Evolutionary conservation across 2,888 invertebrate genomes (phyloP), one percentile per base, ranked within the genome.

Genomic region (Cerceris ruficornis): DNA sequence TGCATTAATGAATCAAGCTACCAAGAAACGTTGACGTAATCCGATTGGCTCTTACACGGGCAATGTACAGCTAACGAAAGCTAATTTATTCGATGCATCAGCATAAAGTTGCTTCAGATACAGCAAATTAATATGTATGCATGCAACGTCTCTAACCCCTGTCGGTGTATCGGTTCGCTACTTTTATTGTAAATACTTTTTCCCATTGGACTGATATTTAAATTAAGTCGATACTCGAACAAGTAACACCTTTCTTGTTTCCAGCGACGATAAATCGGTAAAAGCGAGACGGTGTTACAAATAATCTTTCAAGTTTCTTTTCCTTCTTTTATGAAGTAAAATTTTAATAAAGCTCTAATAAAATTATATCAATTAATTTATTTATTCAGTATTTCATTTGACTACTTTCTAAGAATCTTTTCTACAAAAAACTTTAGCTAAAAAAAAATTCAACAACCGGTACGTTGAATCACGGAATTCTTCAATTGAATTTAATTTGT

Each of bases 51-150:
- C 28, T 4, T 14, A 52, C 28, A 15, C 28, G 62, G 15, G 13
- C 28, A 69, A 71, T 52, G 61, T 66, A 66, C 57, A 43, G 41
- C 28, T n/a, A 49, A 82, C 46, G 46, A 42, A 71, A 28, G 65
- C 39, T 61, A 64, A 77, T 81, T 78, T 74, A 82, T 82, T 82
- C 71, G 58, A 49, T 57, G 9, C 15, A 62, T 62, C 54, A 57
- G 66, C 59, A 59, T 55, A 41, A 65, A 66, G 41, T 59, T 11
- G 57, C 58, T 64, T 52, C 64, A 55, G 55, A 67, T 71, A 75
- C 67, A 71, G 62, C 13, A 55, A 41, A 71, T 67, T 67, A 67
- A 52, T 58, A 57, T 39, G 28, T 62, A 61, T 64, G 64, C 42
- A 61, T 42, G 55, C 54, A 15, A 15, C 17, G 55, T 55, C 7